These are phyloP conservation scores for Mirounga angustirostris DNA, from an alignment of 2,113 vertebrate species.

Conservation along the genomic window DNA sequence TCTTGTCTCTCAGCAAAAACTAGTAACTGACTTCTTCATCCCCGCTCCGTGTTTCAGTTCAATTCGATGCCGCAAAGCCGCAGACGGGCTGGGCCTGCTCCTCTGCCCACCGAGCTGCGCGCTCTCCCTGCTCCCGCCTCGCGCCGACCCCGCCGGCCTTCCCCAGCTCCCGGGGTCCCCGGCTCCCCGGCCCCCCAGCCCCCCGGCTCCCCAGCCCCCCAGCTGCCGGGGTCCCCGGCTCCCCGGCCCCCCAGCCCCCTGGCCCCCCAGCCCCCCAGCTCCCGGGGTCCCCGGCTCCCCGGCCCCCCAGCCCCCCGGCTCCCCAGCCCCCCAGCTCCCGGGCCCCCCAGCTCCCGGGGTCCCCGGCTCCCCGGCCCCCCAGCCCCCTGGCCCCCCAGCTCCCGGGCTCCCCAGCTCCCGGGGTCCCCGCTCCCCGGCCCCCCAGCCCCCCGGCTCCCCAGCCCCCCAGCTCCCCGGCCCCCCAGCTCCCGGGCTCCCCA, in stretches of 20 bases:
- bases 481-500: background rate
- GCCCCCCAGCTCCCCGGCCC: background rate
- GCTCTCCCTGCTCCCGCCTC: too few relatives aligned
- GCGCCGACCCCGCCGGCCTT: too few relatives aligned
- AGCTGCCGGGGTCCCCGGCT: background rate
- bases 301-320: background rate
- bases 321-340: background rate
- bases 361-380: background rate
- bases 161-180: too few relatives aligned
- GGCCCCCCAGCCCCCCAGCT: background rate
- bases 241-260: rapidly evolving
- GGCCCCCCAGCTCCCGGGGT: background rate
- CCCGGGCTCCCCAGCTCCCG: too few relatives aligned
- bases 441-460: background rate
- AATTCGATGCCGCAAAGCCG: background rate
- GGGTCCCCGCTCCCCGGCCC: rapidly evolving
- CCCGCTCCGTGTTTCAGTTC: background rate
- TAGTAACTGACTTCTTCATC: background rate
- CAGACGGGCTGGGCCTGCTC: background rate
- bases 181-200: too few relatives aligned
- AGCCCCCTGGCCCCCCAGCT: background rate
- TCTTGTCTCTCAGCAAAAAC: background rate
- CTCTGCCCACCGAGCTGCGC: too few relatives aligned
- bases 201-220: too few relatives aligned
- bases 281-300: too few relatives aligned